phyloP scores from a whole-genome alignment of 1,140 invertebrate species.

The Eupeodes corollae region DNA sequence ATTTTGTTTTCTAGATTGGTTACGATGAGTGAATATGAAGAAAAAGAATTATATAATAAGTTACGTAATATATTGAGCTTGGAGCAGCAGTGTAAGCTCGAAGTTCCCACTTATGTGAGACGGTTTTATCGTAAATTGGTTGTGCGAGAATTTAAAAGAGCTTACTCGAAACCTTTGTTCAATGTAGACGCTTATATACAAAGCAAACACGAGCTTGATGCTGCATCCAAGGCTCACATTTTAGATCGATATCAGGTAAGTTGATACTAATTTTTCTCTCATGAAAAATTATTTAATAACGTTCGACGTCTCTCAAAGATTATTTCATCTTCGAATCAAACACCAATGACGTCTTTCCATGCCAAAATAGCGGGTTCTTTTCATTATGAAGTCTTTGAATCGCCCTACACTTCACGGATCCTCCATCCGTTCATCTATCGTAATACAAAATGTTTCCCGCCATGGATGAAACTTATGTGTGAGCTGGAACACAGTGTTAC shows the following conservation, averaged over 20 bases:
- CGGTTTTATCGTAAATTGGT: slow-evolving; percentile 48
- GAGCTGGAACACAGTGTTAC: slow-evolving; percentile 28
- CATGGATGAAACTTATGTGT: slow-evolving; percentile 35
- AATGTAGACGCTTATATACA: slow-evolving; percentile 42
- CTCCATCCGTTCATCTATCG: slow-evolving; percentile 34
- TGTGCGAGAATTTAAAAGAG: slow-evolving; percentile 49
- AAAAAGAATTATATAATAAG: slow-evolving; percentile 43
- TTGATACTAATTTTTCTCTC: neutral
- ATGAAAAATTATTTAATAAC: neutral
- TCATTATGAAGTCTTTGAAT: slow-evolving; percentile 31
- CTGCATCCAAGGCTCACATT: slow-evolving; percentile 23
- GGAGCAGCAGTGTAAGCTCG: slow-evolving; percentile 12
- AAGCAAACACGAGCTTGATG: slow-evolving; percentile 8
- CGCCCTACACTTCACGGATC: slow-evolving; percentile 27
- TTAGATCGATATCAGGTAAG: slow-evolving; percentile 38
- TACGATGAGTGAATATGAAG: slow-evolving; percentile 47
- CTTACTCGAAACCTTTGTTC: slow-evolving; percentile 44
- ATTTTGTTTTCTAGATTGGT: slow-evolving; percentile 30
- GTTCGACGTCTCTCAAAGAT: slow-evolving; percentile 7
- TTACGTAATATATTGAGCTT: slow-evolving; percentile 20
- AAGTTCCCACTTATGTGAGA: slow-evolving; percentile 34
- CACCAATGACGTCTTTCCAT: slow-evolving; percentile 19
- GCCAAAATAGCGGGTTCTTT: slow-evolving; percentile 19
- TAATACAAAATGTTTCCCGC: slow-evolving; percentile 19
- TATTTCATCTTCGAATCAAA: slow-evolving; percentile 13